Conservation (phyloP, 2,888 invertebrate species). For the Caenorhabditis zanzibari region DNA sequence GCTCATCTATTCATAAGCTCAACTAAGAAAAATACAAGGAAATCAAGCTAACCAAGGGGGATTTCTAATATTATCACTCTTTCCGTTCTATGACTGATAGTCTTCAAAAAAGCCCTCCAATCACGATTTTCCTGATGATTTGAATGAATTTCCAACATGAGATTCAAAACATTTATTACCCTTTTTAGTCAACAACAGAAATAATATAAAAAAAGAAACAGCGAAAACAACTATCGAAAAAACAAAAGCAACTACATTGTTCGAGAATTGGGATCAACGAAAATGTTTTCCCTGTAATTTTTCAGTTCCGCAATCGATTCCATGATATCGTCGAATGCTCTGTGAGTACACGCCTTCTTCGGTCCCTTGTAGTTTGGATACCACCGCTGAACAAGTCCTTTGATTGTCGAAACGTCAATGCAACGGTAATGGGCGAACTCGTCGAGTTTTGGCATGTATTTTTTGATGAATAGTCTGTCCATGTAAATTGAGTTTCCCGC, state of each 20-base stretch:
- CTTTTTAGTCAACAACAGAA: neutral
- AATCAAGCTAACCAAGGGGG: too few species aligned
- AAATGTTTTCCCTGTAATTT: constrained; percentile 89
- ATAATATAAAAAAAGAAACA: neutral
- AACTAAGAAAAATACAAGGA: too few species aligned
- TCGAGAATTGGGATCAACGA: constrained; percentile 81
- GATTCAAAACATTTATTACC: neutral
- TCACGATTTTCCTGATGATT: neutral
- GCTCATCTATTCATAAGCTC: neutral
- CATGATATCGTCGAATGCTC: constrained; percentile 89
- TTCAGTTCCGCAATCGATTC: constrained; percentile 87
- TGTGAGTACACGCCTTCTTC: constrained; percentile 83
- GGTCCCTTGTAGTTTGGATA: constrained; percentile 86
- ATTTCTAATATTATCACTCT: too few species aligned
- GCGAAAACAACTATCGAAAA: too few species aligned
- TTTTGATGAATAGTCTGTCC: constrained; percentile 82
- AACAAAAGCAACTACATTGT: constrained; percentile 4
- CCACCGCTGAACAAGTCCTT: constrained; percentile 87
- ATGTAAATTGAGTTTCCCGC: constrained; percentile 81
- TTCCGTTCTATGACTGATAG: too few species aligned
- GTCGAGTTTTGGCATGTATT: constrained; percentile 90
- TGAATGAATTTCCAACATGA: neutral
- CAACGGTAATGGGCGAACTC: constrained; percentile 93
- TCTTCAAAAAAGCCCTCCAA: too few species aligned
- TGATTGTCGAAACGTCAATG: constrained; percentile 93